Conservation (phyloP, 2,888 invertebrate species). For the Blastobasis lacticolella region DNA sequence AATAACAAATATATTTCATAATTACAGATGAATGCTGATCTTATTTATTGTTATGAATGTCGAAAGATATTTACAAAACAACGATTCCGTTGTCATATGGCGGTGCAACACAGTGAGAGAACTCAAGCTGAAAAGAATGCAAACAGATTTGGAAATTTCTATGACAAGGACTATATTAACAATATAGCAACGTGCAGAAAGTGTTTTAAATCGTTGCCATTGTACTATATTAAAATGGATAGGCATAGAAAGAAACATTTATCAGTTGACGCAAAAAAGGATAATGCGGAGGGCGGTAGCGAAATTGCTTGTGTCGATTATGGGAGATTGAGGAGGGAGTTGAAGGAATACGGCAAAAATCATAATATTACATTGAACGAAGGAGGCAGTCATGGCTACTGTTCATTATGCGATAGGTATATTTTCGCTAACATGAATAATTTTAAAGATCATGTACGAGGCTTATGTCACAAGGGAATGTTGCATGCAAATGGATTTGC, state of each 20-base stretch:
- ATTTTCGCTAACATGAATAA: conserved; percentile 29
- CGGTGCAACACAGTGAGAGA: no score
- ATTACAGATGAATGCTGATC: no score
- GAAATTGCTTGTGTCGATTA: conserved; percentile 17
- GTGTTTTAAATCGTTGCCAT: conserved; percentile 24
- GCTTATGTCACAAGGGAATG: conserved; percentile 30
- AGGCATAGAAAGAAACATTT: neutral
- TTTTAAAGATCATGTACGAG: conserved; percentile 34
- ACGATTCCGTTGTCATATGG: no score
- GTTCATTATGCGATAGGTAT: conserved; percentile 34
- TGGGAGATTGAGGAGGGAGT: conserved; percentile 33
- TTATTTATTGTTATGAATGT: neutral
- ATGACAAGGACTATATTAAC: conserved; percentile 22
- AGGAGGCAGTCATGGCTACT: conserved; percentile 40
- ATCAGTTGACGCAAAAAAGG: neutral
- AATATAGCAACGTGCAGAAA: conserved; percentile 26
- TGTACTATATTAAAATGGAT: conserved; percentile 13
- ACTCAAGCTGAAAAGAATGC: no score
- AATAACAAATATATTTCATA: neutral
- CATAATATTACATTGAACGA: conserved; percentile 39
- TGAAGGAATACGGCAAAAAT: conserved; percentile 33
- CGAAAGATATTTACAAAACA: no score
- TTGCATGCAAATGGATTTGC: conserved; percentile 30
- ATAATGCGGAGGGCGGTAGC: no score
- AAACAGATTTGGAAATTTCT: conserved; percentile 11